phyloP scores from a whole-genome alignment of 2,113 vertebrate genomes.

The Perca fluviatilis region DNA sequence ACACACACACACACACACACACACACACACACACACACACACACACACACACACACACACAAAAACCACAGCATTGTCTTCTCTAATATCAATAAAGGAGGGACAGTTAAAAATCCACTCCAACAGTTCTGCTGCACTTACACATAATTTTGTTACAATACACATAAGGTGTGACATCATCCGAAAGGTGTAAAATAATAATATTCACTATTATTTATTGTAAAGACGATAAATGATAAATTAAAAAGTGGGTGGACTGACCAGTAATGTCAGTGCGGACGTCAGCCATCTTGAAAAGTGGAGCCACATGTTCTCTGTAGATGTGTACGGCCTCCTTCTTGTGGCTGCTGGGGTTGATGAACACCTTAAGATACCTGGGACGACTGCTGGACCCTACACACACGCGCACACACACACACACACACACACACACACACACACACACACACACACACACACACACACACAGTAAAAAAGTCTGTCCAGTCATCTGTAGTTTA shows the following conservation, averaged over 20 bases:
- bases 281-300: constrained; percentile 94
- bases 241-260: constrained; percentile 72
- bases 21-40: constrained; percentile 14
- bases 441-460: not conserved
- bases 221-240: not conserved
- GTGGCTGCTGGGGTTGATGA: constrained; percentile 96
- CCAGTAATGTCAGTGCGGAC: constrained; percentile 92
- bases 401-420: constrained; percentile 10
- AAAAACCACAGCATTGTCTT: not conserved
- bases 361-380: constrained; percentile 92
- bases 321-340: constrained; percentile 90
- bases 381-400: constrained; percentile 88
- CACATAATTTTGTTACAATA: not conserved
- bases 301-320: constrained; percentile 92
- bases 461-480: not conserved
- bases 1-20: constrained; percentile 31
- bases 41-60: constrained; percentile 32
- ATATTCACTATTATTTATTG: not conserved
- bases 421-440: constrained; percentile 3
- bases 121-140: not conserved
- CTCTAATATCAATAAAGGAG: constrained; percentile 14
- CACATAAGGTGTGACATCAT: not conserved
- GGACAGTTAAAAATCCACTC: not conserved
- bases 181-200: not conserved
- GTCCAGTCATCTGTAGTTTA: too few relatives aligned